Evolutionary conservation across 1,140 invertebrate species (phyloP).

Genomic region (Aradophagus sp.): DNA sequence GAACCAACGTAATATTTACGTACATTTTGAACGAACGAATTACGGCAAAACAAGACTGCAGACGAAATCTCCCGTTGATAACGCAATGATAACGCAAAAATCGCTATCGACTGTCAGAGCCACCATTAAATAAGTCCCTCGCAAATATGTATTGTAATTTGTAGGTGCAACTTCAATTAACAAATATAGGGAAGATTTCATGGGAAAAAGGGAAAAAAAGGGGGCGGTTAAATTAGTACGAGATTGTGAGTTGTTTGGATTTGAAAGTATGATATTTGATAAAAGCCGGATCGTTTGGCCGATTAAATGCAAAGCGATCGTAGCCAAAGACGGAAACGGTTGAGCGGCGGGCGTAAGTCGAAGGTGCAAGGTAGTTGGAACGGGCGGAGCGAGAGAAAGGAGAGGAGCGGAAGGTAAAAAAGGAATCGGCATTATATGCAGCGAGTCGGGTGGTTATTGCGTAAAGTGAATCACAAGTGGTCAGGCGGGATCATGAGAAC

Average conservation of each 20-base stretch:
- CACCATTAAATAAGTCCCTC: no score
- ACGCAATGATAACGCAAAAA: no score
- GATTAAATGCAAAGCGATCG: constrained; percentile 25
- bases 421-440: constrained; percentile 59
- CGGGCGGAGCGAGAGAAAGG: constrained; percentile 42
- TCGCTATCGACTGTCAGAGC: no score
- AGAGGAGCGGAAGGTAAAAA: constrained; percentile 42
- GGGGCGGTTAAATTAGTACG: no score
- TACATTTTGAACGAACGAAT: no score
- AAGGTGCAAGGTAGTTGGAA: constrained; percentile 50
- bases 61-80: no score
- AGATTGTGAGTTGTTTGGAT: neutral
- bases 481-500: constrained; percentile 60
- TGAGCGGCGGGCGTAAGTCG: constrained; percentile 11
- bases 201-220: no score
- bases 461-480: constrained; percentile 64
- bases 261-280: constrained; percentile 24
- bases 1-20: no score
- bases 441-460: constrained; percentile 59
- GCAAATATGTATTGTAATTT: no score
- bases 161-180: no score
- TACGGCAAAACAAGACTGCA: no score
- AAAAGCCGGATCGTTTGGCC: constrained; percentile 20
- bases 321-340: constrained; percentile 29
- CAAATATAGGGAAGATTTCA: no score